phyloP scores from a whole-genome alignment of 64 coral and sea anemone species.

The Anthopleura sola region DNA sequence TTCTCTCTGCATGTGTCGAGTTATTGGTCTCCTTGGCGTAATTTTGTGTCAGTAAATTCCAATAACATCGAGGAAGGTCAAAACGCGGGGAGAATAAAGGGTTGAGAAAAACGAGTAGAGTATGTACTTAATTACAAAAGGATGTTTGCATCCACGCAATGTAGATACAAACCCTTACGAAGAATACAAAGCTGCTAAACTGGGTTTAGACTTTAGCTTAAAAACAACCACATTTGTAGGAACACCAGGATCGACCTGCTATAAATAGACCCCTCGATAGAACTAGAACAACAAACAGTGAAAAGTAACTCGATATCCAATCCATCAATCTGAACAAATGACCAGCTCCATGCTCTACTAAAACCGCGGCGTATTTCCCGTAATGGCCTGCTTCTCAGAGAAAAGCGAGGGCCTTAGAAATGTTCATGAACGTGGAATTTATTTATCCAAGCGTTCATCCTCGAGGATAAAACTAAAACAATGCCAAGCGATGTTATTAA shows the following conservation, averaged over 20 bases:
- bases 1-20: background rate
- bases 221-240: background rate
- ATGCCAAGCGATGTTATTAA: background rate
- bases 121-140: background rate
- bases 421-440: background rate
- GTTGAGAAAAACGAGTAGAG: background rate
- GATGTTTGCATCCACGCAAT: conserved; percentile 6
- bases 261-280: background rate
- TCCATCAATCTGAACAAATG: conserved; percentile 3
- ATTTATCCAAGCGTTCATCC: background rate
- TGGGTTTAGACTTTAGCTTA: background rate
- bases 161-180: conserved; percentile 3
- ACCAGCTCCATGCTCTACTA: background rate
- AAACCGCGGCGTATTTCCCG: background rate
- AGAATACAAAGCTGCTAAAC: background rate
- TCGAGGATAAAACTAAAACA: background rate
- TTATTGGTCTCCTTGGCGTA: background rate
- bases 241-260: background rate
- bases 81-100: background rate
- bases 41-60: background rate
- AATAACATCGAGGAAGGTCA: background rate
- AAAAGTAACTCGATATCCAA: background rate
- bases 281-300: background rate
- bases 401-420: background rate
- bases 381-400: background rate